phyloP scores from a whole-genome alignment of 2,888 invertebrate species.

The Agrochola circellaris region DNA sequence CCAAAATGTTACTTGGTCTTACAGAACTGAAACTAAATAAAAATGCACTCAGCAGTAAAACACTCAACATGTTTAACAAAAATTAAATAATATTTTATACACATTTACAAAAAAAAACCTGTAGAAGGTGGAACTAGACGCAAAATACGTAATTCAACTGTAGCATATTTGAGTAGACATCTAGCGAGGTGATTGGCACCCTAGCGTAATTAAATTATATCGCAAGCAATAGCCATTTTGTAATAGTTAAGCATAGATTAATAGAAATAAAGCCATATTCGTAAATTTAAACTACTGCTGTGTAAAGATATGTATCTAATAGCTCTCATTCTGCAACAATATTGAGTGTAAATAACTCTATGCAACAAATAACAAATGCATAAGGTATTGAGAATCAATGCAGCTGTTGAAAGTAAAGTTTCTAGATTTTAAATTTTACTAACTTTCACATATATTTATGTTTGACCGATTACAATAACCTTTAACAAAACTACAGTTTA shows the following conservation, averaged over 20 bases:
- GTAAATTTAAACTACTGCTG: slow-evolving; percentile 25
- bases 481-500: slow-evolving; percentile 49
- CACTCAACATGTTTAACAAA: slow-evolving; percentile 81
- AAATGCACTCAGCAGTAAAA: slow-evolving; percentile 83
- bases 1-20: slow-evolving; percentile 52
- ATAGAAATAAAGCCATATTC: slow-evolving; percentile 18
- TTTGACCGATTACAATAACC: slow-evolving; percentile 33
- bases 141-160: slow-evolving; percentile 5
- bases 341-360: slow-evolving; percentile 34
- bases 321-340: slow-evolving; percentile 34
- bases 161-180: neutral
- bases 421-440: slow-evolving; percentile 10
- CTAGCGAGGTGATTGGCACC: slow-evolving; percentile 14
- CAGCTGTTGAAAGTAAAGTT: slow-evolving; percentile 5
- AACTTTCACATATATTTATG: slow-evolving; percentile 7
- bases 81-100: slow-evolving; percentile 85
- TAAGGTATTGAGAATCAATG: slow-evolving; percentile 24
- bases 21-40: slow-evolving; percentile 73
- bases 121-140: slow-evolving; percentile 25
- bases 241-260: slow-evolving; percentile 10
- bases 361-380: slow-evolving; percentile 47
- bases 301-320: slow-evolving; percentile 17
- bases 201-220: slow-evolving; percentile 35
- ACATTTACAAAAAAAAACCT: slow-evolving; percentile 80
- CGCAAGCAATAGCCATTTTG: slow-evolving; percentile 10